These are phyloP conservation scores for Octodon degus DNA, from an alignment of 2,113 vertebrate genomes.

Conservation along the genomic window DNA sequence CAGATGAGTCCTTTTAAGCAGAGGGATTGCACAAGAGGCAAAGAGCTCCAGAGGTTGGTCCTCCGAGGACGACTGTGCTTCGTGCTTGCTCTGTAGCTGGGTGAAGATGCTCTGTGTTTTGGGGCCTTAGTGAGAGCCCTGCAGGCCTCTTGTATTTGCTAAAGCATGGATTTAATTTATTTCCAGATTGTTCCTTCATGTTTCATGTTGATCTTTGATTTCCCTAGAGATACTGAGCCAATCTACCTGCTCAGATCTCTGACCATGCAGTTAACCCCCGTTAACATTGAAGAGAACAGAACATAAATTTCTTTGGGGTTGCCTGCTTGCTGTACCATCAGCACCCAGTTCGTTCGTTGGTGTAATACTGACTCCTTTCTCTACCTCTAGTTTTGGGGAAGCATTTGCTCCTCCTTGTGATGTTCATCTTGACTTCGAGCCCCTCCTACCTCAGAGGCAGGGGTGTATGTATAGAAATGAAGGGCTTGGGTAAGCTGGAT, in stretches of 20 bases:
- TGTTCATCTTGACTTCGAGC: background rate
- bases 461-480: background rate
- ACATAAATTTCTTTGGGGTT: background rate
- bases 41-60: background rate
- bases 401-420: background rate
- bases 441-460: background rate
- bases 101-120: background rate
- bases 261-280: background rate
- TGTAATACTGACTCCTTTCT: background rate
- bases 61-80: background rate
- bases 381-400: background rate
- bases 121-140: background rate
- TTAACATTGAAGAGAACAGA: background rate
- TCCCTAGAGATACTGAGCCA: background rate
- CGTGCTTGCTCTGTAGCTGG: background rate
- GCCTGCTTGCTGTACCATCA: background rate
- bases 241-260: background rate
- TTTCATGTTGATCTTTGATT: background rate
- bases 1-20: background rate
- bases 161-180: background rate
- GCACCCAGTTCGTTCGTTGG: background rate
- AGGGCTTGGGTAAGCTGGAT: accelerated
- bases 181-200: background rate
- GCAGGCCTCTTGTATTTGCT: background rate
- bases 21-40: background rate